Conservation (phyloP, 23 tunicate species). For the Halocynthia aurantium region DNA sequence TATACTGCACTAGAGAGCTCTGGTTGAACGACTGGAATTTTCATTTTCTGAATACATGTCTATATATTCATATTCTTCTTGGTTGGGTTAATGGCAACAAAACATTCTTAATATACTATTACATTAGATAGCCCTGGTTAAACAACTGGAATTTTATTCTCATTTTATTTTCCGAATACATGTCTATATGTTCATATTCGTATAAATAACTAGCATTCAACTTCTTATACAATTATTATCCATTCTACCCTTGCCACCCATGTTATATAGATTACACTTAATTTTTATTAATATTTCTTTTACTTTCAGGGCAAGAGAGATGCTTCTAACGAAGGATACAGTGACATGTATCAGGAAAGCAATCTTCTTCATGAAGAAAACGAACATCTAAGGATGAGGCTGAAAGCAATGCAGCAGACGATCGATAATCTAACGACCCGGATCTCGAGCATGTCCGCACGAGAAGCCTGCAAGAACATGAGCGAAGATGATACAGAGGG, state of each 20-base stretch:
- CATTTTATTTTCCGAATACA: background rate
- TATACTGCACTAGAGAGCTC: too few species aligned
- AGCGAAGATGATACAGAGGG: slow-evolving; percentile 16
- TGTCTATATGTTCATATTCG: background rate
- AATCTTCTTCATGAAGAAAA: slow-evolving; percentile 79
- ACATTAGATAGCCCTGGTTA: too few species aligned
- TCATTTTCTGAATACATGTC: background rate
- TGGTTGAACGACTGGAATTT: too few species aligned
- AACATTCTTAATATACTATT: too few species aligned
- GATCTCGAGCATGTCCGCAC: slow-evolving; percentile 22
- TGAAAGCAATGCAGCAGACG: slow-evolving; percentile 87
- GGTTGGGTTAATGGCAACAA: too few species aligned
- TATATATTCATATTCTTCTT: background rate
- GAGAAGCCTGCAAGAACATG: slow-evolving; percentile 23
- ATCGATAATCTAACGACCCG: slow-evolving; percentile 31
- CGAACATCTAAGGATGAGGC: slow-evolving; percentile 54
- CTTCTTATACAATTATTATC: background rate
- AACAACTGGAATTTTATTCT: too few species aligned
- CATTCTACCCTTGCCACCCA: background rate
- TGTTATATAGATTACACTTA: background rate
- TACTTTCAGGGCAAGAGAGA: slow-evolving; percentile 59
- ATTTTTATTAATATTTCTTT: too few species aligned
- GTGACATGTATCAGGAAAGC: slow-evolving; percentile 94
- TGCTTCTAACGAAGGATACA: slow-evolving; percentile 79
- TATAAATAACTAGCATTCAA: background rate